Evolutionary conservation across 2,888 invertebrate genomes (phyloP).

Genomic region (Trissolcus japonicus): DNA sequence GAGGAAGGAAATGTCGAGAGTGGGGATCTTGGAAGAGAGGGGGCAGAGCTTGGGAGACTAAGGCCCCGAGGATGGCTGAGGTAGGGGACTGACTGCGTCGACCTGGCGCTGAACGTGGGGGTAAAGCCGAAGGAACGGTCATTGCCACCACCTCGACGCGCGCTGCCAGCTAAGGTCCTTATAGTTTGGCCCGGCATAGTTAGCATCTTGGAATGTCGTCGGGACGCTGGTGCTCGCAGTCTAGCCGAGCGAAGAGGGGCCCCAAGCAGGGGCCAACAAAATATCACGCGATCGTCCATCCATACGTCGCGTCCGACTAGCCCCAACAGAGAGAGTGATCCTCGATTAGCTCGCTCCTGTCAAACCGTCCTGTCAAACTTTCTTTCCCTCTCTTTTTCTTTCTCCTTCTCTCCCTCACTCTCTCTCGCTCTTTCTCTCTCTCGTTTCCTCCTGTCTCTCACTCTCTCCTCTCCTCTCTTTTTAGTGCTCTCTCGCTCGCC

Average conservation of each 20-base stretch:
- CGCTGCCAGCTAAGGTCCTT: slow-evolving; percentile 65
- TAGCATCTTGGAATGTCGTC: slow-evolving; percentile 63
- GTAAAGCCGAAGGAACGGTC: slow-evolving; percentile 72
- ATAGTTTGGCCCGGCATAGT: slow-evolving; percentile 59
- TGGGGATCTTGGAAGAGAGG: neutral
- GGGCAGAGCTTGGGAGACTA: slow-evolving; percentile 1
- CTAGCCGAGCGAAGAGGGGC: slow-evolving; percentile 59
- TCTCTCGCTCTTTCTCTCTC: slow-evolving; percentile 9
- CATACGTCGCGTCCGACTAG: slow-evolving; percentile 60
- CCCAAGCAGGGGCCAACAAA: slow-evolving; percentile 59
- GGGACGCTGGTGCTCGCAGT: slow-evolving; percentile 60
- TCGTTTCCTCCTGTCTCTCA: slow-evolving; percentile 5
- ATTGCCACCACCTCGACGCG: slow-evolving; percentile 75
- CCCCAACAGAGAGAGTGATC: slow-evolving; percentile 59
- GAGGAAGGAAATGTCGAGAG: slow-evolving; percentile 8
- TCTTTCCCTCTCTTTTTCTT: slow-evolving; percentile 23
- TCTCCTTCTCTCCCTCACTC: slow-evolving; percentile 5
- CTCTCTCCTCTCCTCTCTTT: neutral
- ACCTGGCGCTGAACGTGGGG: slow-evolving; percentile 52
- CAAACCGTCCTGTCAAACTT: slow-evolving; percentile 50
- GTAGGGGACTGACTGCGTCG: slow-evolving; percentile 18
- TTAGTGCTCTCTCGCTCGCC: slow-evolving; percentile 6
- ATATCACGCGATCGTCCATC: slow-evolving; percentile 58
- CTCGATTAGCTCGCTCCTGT: slow-evolving; percentile 46
- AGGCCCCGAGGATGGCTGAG: slow-evolving; percentile 42